phyloP scores from a whole-genome alignment of 1,140 invertebrate genomes.

The Belonocnema kinseyi region DNA sequence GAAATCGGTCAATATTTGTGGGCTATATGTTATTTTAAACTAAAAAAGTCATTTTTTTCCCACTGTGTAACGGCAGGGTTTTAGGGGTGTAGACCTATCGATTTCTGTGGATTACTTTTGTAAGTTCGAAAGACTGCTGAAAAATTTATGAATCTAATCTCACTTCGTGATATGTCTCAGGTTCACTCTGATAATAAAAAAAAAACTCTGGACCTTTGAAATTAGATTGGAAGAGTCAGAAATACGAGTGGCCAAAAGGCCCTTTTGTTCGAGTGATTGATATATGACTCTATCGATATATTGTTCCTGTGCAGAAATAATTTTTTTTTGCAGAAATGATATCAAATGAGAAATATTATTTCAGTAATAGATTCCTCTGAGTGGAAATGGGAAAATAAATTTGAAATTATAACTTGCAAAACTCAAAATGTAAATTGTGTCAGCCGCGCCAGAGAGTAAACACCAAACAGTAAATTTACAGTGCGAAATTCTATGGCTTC shows the following conservation, averaged over 20 bases:
- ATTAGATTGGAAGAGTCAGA: conserved; percentile 39
- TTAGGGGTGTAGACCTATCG: no score
- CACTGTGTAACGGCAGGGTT: no score
- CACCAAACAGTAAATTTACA: conserved; percentile 19
- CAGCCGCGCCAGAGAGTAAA: not conserved
- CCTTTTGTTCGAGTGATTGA: conserved; percentile 47
- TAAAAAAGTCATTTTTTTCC: no score
- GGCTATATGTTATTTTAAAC: no score
- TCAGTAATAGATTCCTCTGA: not conserved
- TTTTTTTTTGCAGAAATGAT: not conserved
- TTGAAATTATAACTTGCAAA: not conserved
- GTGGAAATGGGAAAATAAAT: no score
- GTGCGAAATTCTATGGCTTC: conserved; percentile 14
- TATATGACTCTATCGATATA: conserved; percentile 35
- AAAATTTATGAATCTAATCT: not conserved
- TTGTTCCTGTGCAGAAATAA: not conserved
- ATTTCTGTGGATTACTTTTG: no score
- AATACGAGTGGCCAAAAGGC: conserved; percentile 28
- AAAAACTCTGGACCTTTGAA: conserved; percentile 40
- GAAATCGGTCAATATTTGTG: no score
- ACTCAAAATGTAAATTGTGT: not conserved
- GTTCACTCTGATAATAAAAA: conserved; percentile 43
- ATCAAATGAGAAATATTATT: not conserved
- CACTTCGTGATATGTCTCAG: not conserved
- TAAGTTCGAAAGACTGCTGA: no score